Percentiles rank a stretch among this genome's conserved stretches.
phyloP scores from a whole-genome alignment of 2,888 invertebrate genomes.

The Nesidiocoris tenuis region DNA sequence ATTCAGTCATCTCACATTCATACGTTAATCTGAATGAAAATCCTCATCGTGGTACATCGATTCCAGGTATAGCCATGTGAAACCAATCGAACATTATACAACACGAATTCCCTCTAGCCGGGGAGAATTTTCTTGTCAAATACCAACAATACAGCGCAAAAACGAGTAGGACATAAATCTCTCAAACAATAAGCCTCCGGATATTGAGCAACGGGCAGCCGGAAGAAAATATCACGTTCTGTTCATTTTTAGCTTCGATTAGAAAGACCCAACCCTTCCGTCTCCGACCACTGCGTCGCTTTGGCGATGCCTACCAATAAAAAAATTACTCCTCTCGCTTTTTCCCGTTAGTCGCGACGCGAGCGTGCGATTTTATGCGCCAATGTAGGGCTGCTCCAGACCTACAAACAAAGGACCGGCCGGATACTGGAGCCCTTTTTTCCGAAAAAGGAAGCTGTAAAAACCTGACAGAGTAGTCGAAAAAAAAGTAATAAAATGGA shows the following conservation, averaged over 20 bases:
- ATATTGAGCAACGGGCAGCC: neutral
- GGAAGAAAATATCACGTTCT: neutral
- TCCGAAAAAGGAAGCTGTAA: neutral
- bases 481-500: conserved; percentile 1
- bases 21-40: too few species aligned
- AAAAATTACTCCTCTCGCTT: neutral
- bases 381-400: neutral
- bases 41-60: too few species aligned
- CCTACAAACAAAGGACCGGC: neutral
- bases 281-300: too few species aligned
- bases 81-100: too few species aligned
- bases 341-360: neutral
- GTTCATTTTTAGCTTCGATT: neutral
- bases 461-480: neutral
- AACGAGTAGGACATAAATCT: neutral
- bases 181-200: neutral
- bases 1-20: too few species aligned
- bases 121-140: too few species aligned
- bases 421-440: neutral
- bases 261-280: neutral
- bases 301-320: too few species aligned
- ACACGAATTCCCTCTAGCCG: too few species aligned
- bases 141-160: too few species aligned
- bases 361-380: neutral
- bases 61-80: too few species aligned